These are phyloP conservation scores for Esox niger DNA, from an alignment of 2,113 vertebrate genomes.

Conservation along the genomic window DNA sequence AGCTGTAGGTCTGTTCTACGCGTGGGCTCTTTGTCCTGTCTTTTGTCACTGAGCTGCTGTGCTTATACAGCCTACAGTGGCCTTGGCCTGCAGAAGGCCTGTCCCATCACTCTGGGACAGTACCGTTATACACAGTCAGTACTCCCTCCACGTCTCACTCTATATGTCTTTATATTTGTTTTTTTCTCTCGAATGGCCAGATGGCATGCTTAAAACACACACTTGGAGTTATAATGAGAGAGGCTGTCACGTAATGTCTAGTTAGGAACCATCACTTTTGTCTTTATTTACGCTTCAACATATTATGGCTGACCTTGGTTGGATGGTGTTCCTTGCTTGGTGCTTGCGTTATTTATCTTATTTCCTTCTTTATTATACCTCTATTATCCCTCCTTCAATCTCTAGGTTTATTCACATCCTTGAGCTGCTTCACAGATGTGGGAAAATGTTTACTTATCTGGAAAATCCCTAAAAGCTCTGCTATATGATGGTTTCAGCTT, in stretches of 20 bases:
- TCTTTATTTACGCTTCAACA: not conserved
- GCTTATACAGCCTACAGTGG: slow-evolving; percentile 35
- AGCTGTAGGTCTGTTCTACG: slow-evolving; percentile 42
- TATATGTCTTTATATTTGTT: slow-evolving; percentile 27
- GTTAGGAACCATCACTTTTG: not conserved
- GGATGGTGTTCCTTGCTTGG: not conserved
- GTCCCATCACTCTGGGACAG: slow-evolving; percentile 46
- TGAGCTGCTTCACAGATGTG: slow-evolving; percentile 7
- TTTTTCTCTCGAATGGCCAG: slow-evolving; percentile 25
- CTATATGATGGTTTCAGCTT: not conserved
- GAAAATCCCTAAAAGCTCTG: not conserved
- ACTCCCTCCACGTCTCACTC: too few species aligned
- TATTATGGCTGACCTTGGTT: slow-evolving; percentile 7
- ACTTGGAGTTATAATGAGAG: not conserved
- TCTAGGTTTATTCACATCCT: not conserved
- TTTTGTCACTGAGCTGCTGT: slow-evolving; percentile 14
- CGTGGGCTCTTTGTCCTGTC: slow-evolving; percentile 51
- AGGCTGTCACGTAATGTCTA: slow-evolving; percentile 5
- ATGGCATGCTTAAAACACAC: slow-evolving; percentile 27
- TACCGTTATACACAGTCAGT: slow-evolving; percentile 47
- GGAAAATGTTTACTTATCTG: not conserved
- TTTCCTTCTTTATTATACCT: not conserved
- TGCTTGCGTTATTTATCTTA: not conserved
- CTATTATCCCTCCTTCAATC: not conserved
- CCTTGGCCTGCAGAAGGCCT: slow-evolving; percentile 37